Evolutionary conservation across 2,113 vertebrate species (phyloP).

Genomic region (Amblyornis subalaris): DNA sequence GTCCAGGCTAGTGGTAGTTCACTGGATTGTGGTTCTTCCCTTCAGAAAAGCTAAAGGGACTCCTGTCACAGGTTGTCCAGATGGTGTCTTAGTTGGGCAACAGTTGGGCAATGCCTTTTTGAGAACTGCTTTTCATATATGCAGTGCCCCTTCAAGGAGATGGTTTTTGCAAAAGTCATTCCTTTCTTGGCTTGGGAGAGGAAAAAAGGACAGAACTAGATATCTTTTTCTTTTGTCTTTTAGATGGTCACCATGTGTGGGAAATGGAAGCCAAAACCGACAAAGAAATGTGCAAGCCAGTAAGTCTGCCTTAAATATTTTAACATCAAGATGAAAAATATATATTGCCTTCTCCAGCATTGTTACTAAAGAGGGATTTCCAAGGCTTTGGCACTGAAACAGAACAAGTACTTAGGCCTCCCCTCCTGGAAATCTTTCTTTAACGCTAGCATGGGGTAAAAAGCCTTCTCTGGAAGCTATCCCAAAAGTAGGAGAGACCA

Average conservation of each 20-base stretch:
- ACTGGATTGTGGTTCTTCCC: not conserved
- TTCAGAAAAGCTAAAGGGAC: not conserved
- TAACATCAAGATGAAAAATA: constrained; percentile 30
- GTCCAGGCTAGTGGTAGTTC: not conserved
- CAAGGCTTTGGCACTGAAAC: constrained; percentile 52
- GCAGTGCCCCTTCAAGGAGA: not conserved
- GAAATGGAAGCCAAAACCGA: constrained; percentile 96
- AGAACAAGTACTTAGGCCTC: constrained; percentile 42
- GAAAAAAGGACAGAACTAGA: not conserved
- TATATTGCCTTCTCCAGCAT: constrained; percentile 26
- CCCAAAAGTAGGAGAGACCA: constrained; percentile 26
- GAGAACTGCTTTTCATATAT: not conserved
- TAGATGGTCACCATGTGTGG: constrained; percentile 98
- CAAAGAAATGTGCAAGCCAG: constrained; percentile 90
- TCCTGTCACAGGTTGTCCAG: not conserved
- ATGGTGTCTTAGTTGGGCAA: not conserved
- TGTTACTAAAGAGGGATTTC: constrained; percentile 54
- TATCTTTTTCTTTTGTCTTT: constrained; percentile 57
- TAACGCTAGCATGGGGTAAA: constrained; percentile 1
- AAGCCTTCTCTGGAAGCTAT: not conserved
- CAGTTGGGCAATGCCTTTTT: rapidly evolving
- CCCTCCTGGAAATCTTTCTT: constrained; percentile 47
- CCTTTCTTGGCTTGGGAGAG: not conserved
- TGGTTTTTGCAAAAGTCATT: not conserved
- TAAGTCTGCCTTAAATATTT: constrained; percentile 76